Percentiles rank a stretch among this genome's conserved stretches.
Evolutionary conservation across 2,113 vertebrate genomes (phyloP).

Genomic region (Cettia cetti): DNA sequence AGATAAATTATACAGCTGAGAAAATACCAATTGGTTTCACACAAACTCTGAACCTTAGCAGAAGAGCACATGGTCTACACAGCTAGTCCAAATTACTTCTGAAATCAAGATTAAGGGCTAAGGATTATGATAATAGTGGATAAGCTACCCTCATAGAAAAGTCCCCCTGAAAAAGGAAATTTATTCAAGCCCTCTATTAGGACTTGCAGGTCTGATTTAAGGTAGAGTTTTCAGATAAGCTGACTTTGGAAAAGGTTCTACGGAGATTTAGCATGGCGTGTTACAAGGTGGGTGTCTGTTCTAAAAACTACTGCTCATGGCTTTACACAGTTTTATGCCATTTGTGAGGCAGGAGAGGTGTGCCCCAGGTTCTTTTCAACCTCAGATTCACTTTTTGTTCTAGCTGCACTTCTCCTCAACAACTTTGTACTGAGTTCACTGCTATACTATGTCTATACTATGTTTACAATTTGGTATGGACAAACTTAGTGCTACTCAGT

Average conservation of each 20-base stretch:
- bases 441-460: not conserved
- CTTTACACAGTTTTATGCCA: not conserved
- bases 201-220: not conserved
- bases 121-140: not conserved
- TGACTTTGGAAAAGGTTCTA: not conserved
- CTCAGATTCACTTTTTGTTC: not conserved
- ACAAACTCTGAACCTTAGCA: not conserved
- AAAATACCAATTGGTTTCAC: not conserved
- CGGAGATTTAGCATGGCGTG: not conserved
- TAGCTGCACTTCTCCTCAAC: not conserved
- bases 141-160: not conserved
- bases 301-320: not conserved
- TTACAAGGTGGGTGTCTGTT: not conserved
- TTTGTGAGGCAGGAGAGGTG: not conserved
- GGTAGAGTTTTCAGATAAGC: not conserved
- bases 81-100: not conserved
- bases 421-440: not conserved
- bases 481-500: not conserved
- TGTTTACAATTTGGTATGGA: not conserved
- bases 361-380: not conserved
- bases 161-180: not conserved
- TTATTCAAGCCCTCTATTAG: not conserved
- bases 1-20: not conserved
- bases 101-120: not conserved
- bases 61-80: not conserved